These are phyloP conservation scores for Misgurnus anguillicaudatus DNA, from an alignment of 2,113 vertebrate genomes.

Conservation along the genomic window DNA sequence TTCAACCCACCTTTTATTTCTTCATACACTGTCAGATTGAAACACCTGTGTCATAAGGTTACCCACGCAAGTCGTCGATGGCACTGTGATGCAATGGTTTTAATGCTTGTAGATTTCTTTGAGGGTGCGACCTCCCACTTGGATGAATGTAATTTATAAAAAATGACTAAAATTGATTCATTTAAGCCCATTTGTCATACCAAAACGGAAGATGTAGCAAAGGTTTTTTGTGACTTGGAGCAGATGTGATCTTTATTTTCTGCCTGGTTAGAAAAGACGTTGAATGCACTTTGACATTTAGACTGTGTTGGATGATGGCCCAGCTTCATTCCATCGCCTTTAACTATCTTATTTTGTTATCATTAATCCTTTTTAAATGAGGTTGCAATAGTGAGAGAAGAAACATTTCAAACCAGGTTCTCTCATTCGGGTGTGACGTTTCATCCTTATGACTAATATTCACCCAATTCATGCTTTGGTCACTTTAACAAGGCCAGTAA, in stretches of 20 bases:
- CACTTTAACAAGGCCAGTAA: slow-evolving; percentile 7
- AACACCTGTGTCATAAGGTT: slow-evolving; percentile 61
- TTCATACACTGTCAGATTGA: slow-evolving; percentile 54
- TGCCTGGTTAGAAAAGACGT: slow-evolving; percentile 61
- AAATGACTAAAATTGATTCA: slow-evolving; percentile 8
- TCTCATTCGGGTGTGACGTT: not conserved
- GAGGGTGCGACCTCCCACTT: slow-evolving; percentile 37
- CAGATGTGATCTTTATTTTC: slow-evolving; percentile 26
- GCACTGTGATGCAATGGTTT: slow-evolving; percentile 52
- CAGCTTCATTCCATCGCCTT: slow-evolving; percentile 75
- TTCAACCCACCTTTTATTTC: slow-evolving; percentile 46
- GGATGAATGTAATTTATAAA: slow-evolving; percentile 72
- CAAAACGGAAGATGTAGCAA: slow-evolving; percentile 41
- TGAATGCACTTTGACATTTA: slow-evolving; percentile 80
- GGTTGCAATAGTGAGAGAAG: slow-evolving; percentile 21
- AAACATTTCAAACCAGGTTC: slow-evolving; percentile 7
- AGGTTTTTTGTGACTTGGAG: slow-evolving; percentile 3
- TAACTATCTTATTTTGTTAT: slow-evolving; percentile 63
- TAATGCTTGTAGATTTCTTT: slow-evolving; percentile 63
- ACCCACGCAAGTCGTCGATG: slow-evolving; percentile 63
- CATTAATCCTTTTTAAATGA: not conserved
- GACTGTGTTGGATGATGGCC: slow-evolving; percentile 72
- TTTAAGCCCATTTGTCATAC: slow-evolving; percentile 40
- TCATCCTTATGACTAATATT: slow-evolving; percentile 17
- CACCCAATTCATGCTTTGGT: slow-evolving; percentile 4